A percentile compares a stretch with the other conserved stretches of the same genome.
phyloP scores from a whole-genome alignment of 2,888 invertebrate genomes.

The Macrophya alboannulata region DNA sequence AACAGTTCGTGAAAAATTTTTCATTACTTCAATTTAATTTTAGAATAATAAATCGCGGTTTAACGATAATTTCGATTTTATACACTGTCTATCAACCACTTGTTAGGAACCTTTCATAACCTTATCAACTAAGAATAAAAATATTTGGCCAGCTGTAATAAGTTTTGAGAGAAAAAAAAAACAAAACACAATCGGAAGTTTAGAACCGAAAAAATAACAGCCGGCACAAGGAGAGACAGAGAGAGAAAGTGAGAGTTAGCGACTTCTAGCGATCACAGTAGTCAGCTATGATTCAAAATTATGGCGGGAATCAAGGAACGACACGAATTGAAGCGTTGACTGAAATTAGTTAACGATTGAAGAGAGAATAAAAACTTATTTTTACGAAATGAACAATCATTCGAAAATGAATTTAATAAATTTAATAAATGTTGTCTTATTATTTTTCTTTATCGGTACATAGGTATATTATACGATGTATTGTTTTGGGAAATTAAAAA shows the following conservation, averaged over 20 bases:
- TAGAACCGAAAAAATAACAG: constrained; percentile 22
- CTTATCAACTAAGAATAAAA: constrained; percentile 14
- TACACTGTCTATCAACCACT: constrained; percentile 29
- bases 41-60: background rate
- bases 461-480: background rate
- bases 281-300: constrained; percentile 33
- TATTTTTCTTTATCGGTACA: background rate
- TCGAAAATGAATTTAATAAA: background rate
- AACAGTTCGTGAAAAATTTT: constrained; percentile 43
- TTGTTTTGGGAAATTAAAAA: background rate
- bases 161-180: background rate
- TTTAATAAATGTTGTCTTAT: background rate
- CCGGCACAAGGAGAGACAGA: background rate
- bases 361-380: background rate
- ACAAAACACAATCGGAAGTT: constrained; percentile 39
- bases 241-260: background rate
- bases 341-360: too few relatives aligned
- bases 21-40: background rate
- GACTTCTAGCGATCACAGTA: constrained; percentile 6
- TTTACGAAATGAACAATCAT: background rate
- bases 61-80: background rate
- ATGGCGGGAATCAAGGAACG: background rate
- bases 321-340: background rate
- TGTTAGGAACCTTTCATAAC: constrained; percentile 33
- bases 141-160: constrained; percentile 40